Percentiles rank a stretch among this genome's conserved stretches.
phyloP scores from a whole-genome alignment of 2,888 invertebrate genomes.

The Masnerella sp. region DNA sequence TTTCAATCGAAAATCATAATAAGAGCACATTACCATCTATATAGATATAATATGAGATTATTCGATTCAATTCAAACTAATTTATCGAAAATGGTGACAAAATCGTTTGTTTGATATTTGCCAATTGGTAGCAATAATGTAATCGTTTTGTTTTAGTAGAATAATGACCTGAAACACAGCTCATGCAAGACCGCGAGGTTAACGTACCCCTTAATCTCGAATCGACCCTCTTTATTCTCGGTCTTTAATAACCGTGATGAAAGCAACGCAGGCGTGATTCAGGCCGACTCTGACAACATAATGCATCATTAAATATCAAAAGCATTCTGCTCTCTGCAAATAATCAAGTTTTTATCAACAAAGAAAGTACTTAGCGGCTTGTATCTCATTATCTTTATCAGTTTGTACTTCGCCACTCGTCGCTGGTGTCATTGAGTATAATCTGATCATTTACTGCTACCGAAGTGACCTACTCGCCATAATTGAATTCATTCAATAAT shows the following conservation, averaged over 20 bases:
- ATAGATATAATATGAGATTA: too few species aligned
- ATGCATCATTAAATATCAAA: constrained; percentile 56
- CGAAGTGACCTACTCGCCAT: too few species aligned
- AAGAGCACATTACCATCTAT: too few species aligned
- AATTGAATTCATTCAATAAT: too few species aligned
- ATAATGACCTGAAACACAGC: constrained; percentile 39
- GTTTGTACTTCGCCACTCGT: constrained; percentile 12
- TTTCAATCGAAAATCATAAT: too few species aligned
- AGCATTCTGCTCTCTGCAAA: constrained; percentile 27
- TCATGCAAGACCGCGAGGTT: constrained; percentile 36
- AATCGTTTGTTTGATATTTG: not conserved
- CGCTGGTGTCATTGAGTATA: too few species aligned
- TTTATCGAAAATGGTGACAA: too few species aligned
- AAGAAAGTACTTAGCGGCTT: constrained; percentile 31
- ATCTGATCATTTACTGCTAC: too few species aligned
- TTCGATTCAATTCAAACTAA: too few species aligned
- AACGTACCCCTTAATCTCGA: constrained; percentile 56
- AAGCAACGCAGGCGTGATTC: constrained; percentile 47
- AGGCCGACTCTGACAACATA: constrained; percentile 41
- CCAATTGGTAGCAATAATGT: constrained; percentile 1
- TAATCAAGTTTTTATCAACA: constrained; percentile 41
- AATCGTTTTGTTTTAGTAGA: constrained; percentile 20
- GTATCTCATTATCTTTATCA: constrained; percentile 35
- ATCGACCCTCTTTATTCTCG: constrained; percentile 58
- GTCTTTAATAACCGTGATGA: constrained; percentile 51